A percentile compares a stretch with the other conserved stretches of the same genome.
Conservation (phyloP, 2,888 invertebrate genomes). For the Achlya flavicornis region DNA sequence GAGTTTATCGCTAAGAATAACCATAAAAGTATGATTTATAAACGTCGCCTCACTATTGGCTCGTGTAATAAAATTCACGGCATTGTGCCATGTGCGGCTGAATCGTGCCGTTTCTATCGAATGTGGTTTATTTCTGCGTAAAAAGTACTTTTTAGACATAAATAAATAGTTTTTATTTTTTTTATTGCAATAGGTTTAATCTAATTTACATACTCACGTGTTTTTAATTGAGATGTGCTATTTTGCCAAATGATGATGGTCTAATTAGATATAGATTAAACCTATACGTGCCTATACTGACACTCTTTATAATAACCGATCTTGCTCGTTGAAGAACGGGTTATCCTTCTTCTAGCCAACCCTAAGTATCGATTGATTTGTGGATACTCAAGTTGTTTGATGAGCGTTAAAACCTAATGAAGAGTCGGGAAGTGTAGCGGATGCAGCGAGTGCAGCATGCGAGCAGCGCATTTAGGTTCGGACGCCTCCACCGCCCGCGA, state of each 20-base stretch:
- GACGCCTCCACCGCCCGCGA: slow-evolving; percentile 67
- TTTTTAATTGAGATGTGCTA: too few species aligned
- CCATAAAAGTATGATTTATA: slow-evolving; percentile 79
- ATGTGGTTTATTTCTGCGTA: slow-evolving; percentile 48
- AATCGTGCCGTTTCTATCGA: slow-evolving; percentile 56
- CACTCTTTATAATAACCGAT: neutral
- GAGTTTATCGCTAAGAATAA: slow-evolving; percentile 69
- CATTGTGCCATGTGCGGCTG: slow-evolving; percentile 55
- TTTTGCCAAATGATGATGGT: too few species aligned
- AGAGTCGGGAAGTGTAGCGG: slow-evolving; percentile 66
- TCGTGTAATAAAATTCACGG: slow-evolving; percentile 66
- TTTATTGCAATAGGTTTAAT: neutral
- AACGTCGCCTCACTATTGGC: slow-evolving; percentile 65
- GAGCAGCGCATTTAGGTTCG: slow-evolving; percentile 41
- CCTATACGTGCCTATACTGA: too few species aligned
- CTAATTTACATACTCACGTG: too few species aligned
- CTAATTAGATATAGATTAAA: slow-evolving; percentile 24
- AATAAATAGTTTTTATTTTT: neutral
- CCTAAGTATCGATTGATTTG: neutral
- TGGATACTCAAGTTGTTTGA: slow-evolving; percentile 15
- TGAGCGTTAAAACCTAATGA: slow-evolving; percentile 57
- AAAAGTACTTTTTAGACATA: slow-evolving; percentile 5
- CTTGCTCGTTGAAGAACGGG: neutral
- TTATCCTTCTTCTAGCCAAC: neutral
- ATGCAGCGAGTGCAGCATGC: slow-evolving; percentile 56